phyloP scores from a whole-genome alignment of 2,797 vertebrate genomes.

The Setipinna tenuifilis region DNA sequence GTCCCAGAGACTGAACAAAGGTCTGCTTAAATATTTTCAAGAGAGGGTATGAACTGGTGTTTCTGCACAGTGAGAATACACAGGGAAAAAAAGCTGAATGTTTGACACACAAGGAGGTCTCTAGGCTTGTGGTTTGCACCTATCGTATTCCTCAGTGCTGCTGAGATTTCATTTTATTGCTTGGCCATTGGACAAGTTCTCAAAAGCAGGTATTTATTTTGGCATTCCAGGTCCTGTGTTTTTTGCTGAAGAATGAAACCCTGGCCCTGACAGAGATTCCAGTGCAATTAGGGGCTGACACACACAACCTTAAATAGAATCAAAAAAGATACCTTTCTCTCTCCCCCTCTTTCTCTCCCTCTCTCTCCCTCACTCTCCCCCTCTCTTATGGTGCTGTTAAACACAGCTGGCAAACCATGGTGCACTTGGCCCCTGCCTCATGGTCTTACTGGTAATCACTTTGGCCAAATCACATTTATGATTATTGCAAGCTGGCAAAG shows the following conservation, averaged over 20 bases:
- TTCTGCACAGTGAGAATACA: background rate
- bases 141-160: background rate
- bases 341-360: conserved; percentile 54
- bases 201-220: conserved; percentile 57
- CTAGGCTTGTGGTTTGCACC: background rate
- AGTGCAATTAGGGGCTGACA: conserved; percentile 67
- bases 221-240: conserved; percentile 60
- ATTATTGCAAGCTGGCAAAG: background rate
- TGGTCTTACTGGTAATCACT: conserved; percentile 5
- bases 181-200: conserved; percentile 59
- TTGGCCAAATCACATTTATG: background rate
- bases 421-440: background rate
- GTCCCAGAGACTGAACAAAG: conserved; percentile 13
- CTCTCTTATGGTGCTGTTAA: background rate
- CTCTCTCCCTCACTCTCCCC: no score
- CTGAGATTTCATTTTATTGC: conserved; percentile 21
- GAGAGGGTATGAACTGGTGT: background rate
- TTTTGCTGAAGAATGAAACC: conserved; percentile 57
- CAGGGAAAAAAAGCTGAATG: background rate
- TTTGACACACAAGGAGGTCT: background rate
- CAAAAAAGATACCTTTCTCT: conserved; percentile 65
- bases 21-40: conserved; percentile 25
- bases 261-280: conserved; percentile 67
- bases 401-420: background rate
- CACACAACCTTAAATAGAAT: conserved; percentile 72